phyloP scores from a whole-genome alignment of 2,888 invertebrate genomes.

The Phyto melanocephala region DNA sequence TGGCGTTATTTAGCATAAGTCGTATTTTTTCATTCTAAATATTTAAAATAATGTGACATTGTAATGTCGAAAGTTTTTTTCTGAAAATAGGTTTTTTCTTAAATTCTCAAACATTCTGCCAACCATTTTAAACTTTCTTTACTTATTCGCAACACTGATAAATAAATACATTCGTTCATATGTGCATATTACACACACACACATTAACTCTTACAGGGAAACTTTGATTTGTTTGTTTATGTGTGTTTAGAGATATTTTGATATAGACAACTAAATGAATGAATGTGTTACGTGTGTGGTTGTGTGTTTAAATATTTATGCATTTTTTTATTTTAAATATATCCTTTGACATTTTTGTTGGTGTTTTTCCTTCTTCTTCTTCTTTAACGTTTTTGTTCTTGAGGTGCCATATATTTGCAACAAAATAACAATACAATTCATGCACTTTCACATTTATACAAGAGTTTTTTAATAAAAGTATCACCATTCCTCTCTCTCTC shows the following conservation, averaged over 20 bases:
- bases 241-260: not conserved
- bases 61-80: conserved; percentile 57
- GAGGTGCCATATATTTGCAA: conserved; percentile 53
- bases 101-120: conserved; percentile 15
- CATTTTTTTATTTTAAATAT: conserved; percentile 26
- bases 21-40: not conserved
- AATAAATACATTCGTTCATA: not conserved
- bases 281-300: not conserved
- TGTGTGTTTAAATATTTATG: not conserved
- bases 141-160: not conserved
- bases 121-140: conserved; percentile 26
- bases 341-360: conserved; percentile 60
- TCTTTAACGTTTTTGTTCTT: conserved; percentile 31
- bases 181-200: not conserved
- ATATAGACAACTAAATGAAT: not conserved
- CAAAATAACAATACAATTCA: conserved; percentile 50
- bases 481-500: not conserved
- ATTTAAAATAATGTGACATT: conserved; percentile 40
- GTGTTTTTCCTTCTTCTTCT: not conserved
- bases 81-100: conserved; percentile 54
- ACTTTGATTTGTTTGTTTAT: conserved; percentile 43
- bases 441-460: conserved; percentile 44
- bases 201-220: conserved; percentile 7
- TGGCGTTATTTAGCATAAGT: too few relatives aligned
- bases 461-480: too few relatives aligned